Percentiles rank a stretch among this genome's conserved stretches.
phyloP scores from a whole-genome alignment of 1,140 invertebrate genomes.

The Panulirus ornatus region DNA sequence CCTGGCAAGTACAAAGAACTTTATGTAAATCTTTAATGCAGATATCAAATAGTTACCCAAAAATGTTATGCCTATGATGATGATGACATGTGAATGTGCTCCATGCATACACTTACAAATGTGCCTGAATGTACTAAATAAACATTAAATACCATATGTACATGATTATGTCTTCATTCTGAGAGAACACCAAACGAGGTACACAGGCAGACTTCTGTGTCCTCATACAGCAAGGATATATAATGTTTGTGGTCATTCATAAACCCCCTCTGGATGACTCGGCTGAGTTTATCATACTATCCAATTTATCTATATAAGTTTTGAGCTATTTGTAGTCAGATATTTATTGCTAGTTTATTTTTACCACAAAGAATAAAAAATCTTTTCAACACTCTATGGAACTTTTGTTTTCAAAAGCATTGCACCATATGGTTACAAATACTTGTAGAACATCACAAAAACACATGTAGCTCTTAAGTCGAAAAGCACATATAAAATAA shows the following conservation, averaged over 20 bases:
- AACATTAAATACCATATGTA: constrained; percentile 29
- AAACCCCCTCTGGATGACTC: neutral
- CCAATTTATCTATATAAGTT: constrained; percentile 4
- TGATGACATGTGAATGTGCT: constrained; percentile 31
- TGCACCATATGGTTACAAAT: neutral
- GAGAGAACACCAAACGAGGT: constrained; percentile 9
- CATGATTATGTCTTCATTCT: constrained; percentile 28
- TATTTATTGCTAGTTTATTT: constrained; percentile 27
- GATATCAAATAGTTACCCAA: neutral
- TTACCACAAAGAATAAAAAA: constrained; percentile 13
- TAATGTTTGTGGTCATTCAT: neutral
- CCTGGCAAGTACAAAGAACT: too few relatives aligned
- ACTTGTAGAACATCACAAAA: constrained; percentile 27
- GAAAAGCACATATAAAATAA: constrained; percentile 36
- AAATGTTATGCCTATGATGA: constrained; percentile 12
- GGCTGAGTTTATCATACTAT: neutral
- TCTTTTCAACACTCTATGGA: constrained; percentile 4
- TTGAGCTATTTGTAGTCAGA: constrained; percentile 15
- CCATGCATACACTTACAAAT: constrained; percentile 35
- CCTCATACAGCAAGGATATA: neutral
- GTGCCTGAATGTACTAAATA: constrained; percentile 44
- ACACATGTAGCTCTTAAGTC: constrained; percentile 11
- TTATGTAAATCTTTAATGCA: too few relatives aligned
- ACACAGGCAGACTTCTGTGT: neutral
- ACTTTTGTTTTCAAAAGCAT: neutral